These are phyloP conservation scores for Bombus cullumanus DNA, from an alignment of 1,140 invertebrate species.

Conservation along the genomic window DNA sequence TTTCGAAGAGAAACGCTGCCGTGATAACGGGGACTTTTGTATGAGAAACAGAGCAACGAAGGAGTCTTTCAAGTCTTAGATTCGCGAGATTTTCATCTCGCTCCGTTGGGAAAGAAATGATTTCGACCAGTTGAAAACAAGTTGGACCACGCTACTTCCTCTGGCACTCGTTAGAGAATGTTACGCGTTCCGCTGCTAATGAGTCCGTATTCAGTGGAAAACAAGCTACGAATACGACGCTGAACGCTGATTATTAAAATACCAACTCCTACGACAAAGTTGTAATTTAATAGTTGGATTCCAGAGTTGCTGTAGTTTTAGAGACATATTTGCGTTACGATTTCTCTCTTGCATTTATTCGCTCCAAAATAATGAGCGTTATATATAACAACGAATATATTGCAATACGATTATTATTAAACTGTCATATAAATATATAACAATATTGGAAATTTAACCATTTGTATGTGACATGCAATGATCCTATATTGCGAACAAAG, in stretches of 20 bases:
- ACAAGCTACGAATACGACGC: neutral
- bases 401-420: neutral
- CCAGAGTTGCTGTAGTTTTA: too few species aligned
- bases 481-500: too few species aligned
- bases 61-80: neutral
- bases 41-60: neutral
- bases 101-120: neutral
- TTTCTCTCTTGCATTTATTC: too few species aligned
- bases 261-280: too few species aligned
- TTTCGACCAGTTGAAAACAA: neutral
- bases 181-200: neutral
- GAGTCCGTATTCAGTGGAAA: neutral
- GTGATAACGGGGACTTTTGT: neutral
- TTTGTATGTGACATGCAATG: neutral
- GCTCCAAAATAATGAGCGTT: too few species aligned
- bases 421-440: too few species aligned
- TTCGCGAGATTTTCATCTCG: neutral
- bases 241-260: constrained; percentile 5
- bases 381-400: neutral
- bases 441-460: too few species aligned
- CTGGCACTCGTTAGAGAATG: neutral
- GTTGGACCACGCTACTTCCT: neutral
- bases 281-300: too few species aligned
- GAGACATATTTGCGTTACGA: too few species aligned
- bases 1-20: constrained; percentile 1